A percentile compares a stretch with the other conserved stretches of the same genome.
Evolutionary conservation across 2,113 vertebrate species (phyloP).

Genomic region (Sardina pilchardus): DNA sequence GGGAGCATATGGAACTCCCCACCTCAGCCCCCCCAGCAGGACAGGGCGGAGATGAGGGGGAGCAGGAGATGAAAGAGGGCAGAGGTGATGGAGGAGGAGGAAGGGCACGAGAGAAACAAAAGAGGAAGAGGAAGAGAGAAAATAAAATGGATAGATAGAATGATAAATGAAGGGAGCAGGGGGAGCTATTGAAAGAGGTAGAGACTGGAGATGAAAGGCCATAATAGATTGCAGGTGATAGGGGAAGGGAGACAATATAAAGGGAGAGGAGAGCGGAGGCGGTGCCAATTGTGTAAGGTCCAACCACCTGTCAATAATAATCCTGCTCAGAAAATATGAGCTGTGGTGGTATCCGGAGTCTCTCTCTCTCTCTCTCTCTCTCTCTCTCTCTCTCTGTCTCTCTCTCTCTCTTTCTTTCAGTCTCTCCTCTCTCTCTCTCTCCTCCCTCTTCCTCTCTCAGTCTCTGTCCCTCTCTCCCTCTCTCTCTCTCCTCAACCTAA

Average conservation of each 20-base stretch:
- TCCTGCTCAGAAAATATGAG: neutral
- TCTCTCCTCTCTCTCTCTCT: neutral
- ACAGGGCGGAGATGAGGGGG: neutral
- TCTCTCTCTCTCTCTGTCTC: neutral
- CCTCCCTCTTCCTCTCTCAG: neutral
- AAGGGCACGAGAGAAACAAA: neutral
- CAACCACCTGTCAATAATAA: constrained; percentile 5
- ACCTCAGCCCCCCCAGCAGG: constrained; percentile 37
- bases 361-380: neutral
- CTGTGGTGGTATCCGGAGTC: neutral
- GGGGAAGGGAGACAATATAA: neutral
- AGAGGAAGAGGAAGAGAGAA: neutral
- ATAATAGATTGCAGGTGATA: neutral
- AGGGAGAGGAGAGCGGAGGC: neutral
- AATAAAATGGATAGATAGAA: neutral
- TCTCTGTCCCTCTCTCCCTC: neutral
- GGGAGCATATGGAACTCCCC: constrained; percentile 55
- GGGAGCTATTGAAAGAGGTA: neutral
- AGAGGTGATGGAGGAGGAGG: constrained; percentile 32
- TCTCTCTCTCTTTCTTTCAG: neutral
- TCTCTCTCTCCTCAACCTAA: neutral
- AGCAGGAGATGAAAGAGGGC: constrained; percentile 12
- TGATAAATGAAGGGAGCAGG: too few species aligned
- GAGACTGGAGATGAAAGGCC: neutral
- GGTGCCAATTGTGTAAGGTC: neutral